Percentiles rank a stretch among this genome's conserved stretches.
These are phyloP conservation scores for Heliconius congener DNA, from an alignment of 1,140 invertebrate species.

Conservation along the genomic window DNA sequence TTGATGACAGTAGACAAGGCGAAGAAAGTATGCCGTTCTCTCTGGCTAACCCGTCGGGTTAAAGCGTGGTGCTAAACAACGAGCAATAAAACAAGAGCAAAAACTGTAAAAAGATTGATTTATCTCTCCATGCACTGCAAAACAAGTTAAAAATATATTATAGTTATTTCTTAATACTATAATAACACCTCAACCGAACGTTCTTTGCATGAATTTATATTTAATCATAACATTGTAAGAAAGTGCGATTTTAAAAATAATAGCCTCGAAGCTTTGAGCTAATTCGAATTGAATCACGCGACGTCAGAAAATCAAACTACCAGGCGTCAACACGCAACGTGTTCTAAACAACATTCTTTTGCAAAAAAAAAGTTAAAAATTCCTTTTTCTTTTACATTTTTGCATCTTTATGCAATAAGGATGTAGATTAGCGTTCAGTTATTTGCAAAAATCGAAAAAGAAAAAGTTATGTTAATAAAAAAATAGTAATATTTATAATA, in stretches of 20 bases:
- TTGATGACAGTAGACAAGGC: too few relatives aligned
- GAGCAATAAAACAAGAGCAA: too few relatives aligned
- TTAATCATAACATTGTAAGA: slow-evolving; percentile 8
- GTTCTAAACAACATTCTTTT: slow-evolving; percentile 15
- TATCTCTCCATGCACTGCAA: too few relatives aligned
- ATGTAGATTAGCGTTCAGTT: not conserved
- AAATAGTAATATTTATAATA: too few relatives aligned
- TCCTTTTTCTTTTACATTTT: not conserved
- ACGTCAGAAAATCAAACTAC: slow-evolving; percentile 14
- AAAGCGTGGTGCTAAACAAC: too few relatives aligned
- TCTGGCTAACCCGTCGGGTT: too few relatives aligned
- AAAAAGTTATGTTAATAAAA: too few relatives aligned
- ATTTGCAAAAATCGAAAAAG: too few relatives aligned
- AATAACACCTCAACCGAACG: not conserved
- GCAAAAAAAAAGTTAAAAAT: not conserved
- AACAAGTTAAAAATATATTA: too few relatives aligned
- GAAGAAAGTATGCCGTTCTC: too few relatives aligned
- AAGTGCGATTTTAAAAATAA: slow-evolving; percentile 12
- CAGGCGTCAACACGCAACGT: slow-evolving; percentile 19
- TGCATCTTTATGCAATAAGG: not conserved
- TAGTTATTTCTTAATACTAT: too few relatives aligned
- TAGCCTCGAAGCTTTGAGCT: slow-evolving; percentile 11
- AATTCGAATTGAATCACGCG: slow-evolving; percentile 29
- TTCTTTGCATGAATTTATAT: slow-evolving; percentile 3
- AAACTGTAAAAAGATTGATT: too few relatives aligned